Evolutionary conservation across 2,888 invertebrate genomes (phyloP), one percentile per base, ranked within the genome.

Genomic region (Conistra vaccinii): DNA sequence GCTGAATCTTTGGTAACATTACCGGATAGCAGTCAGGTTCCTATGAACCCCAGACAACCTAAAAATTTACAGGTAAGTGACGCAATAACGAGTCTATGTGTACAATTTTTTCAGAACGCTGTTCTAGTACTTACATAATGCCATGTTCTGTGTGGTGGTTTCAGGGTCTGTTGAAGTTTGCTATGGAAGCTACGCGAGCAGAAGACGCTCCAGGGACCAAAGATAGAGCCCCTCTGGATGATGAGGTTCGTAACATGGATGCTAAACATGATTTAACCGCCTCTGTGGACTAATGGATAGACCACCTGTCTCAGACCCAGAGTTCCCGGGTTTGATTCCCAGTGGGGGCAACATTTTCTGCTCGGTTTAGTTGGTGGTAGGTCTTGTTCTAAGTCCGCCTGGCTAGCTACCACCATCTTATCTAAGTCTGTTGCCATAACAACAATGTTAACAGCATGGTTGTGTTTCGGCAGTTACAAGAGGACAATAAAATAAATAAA

Each of bases 131-230:
- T 81, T 65, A 60, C 3, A 32, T 53, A 39, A 53, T 60, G 14
- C 4, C 10, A 45, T 65, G 23, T 58, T 39, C 2, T 39, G 4
- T 60, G 60, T 60, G 26, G 55, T 93, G 14, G 29, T 82, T 79
- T 9, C 73, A 97, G 96, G 98, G 98, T 23, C 92, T 98, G 3
- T 93, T 98, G 23, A 95, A 97, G 77, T 98, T 97, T 93, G 97
- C 98, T 0, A 97, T 98, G 97, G 97, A 98, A 90, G 97, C 97
- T 0, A 97, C 97, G 1, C 96, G 96, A 87, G 90, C 94, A 35
- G 97, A 97, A 90, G 97, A 97, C 92, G 96, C 97, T 1, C 95
- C 97, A 0, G 93, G 93, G 1, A 90, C 94, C 57, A 93, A 97
- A 1, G 90, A 94, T 12, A 88, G 96, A 29, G 92, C 95, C n/a